phyloP scores from a whole-genome alignment of 1,140 invertebrate species.

The Archegozetes longisetosus region DNA sequence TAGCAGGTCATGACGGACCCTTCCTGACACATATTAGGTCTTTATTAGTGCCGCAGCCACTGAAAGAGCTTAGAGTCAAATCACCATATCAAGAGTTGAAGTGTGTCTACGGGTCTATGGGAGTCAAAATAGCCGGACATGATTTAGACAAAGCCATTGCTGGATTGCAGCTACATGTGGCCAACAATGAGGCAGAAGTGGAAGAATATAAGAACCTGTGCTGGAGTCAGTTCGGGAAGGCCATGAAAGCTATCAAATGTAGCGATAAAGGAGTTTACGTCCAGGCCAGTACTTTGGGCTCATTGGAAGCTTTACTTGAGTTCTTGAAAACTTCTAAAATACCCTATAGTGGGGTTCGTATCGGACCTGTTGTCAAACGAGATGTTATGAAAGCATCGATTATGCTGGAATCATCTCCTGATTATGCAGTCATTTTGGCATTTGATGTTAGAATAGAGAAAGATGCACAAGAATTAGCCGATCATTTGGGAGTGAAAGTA shows the following conservation, averaged over 20 bases:
- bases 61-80: constrained; percentile 95
- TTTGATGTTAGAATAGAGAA: constrained; percentile 98
- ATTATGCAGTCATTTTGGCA: constrained; percentile 93
- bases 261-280: constrained; percentile 88
- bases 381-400: constrained; percentile 99
- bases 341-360: constrained; percentile 93
- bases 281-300: constrained; percentile 94
- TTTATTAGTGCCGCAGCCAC: constrained; percentile 88
- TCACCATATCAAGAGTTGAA: constrained; percentile 91
- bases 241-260: constrained; percentile 78
- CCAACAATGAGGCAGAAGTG: constrained; percentile 81
- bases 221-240: constrained; percentile 37
- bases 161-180: constrained; percentile 59
- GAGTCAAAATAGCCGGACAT: constrained; percentile 94
- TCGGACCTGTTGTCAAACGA: constrained; percentile 97
- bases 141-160: constrained; percentile 96
- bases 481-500: constrained; percentile 81
- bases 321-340: constrained; percentile 90
- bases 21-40: constrained; percentile 95
- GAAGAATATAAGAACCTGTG: constrained; percentile 50
- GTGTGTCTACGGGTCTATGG: constrained; percentile 86
- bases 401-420: constrained; percentile 94
- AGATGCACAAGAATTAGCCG: constrained; percentile 93
- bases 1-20: constrained; percentile 94
- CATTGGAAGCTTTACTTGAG: constrained; percentile 88